Conservation (phyloP, 2,113 vertebrate genomes). For the Boleophthalmus pectinirostris region DNA sequence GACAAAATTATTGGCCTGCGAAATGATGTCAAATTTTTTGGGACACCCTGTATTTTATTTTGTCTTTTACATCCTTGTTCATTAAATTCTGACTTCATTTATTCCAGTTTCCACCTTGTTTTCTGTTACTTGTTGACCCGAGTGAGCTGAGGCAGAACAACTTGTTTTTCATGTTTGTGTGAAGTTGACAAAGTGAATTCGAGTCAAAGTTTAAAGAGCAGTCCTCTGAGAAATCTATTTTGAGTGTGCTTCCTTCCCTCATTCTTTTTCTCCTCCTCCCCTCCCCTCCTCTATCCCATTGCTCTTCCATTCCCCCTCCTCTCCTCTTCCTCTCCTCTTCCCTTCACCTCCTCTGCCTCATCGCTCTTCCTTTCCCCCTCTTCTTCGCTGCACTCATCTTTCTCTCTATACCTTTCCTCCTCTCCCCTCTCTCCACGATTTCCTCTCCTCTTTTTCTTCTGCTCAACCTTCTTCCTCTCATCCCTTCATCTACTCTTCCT, state of each 20-base stretch:
- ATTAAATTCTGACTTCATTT: too few species aligned
- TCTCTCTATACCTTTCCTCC: too few species aligned
- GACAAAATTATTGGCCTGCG: too few species aligned
- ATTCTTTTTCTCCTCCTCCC: background rate
- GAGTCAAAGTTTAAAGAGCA: slow-evolving; percentile 43
- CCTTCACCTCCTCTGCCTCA: background rate
- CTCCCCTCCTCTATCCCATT: background rate
- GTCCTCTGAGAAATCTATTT: slow-evolving; percentile 45
- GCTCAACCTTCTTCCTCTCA: background rate
- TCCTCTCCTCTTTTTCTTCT: too few species aligned
- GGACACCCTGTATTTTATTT: too few species aligned
- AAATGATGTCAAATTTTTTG: too few species aligned
- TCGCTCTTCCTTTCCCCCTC: slow-evolving; percentile 22
- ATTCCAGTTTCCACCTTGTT: too few species aligned
- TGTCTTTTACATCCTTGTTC: too few species aligned
- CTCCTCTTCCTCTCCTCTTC: background rate
- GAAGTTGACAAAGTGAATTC: slow-evolving; percentile 12
- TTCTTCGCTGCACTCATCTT: too few species aligned
- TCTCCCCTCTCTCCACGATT: background rate
- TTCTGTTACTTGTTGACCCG: too few species aligned
- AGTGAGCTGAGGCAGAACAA: too few species aligned
- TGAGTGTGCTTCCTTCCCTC: slow-evolving; percentile 34
- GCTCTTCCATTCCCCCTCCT: background rate
- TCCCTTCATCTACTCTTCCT: too few species aligned
- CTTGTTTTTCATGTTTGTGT: slow-evolving; percentile 22